Evolutionary conservation across 2,797 vertebrate genomes (phyloP), one percentile per base, ranked within the genome.

Genomic region (Etheostoma perlongum): DNA sequence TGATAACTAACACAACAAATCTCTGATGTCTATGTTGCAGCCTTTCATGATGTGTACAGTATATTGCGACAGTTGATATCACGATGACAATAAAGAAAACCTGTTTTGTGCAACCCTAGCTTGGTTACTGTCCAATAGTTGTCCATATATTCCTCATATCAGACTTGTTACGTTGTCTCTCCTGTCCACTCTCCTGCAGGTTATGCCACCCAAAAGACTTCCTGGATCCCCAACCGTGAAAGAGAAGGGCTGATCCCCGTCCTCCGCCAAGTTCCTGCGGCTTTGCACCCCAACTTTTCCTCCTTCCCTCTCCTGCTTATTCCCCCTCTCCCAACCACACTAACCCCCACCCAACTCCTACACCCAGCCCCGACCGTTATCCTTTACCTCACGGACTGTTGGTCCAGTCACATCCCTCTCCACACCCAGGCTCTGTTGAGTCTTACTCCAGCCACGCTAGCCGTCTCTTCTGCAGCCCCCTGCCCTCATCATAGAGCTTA

Each of bases 181-280:
- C 4, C 19, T 73, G 6, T 78, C 42, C 23, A 2, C 72, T 66
- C n/a, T 66, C 40, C 44, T 81, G 27, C 82, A 96, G 95, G 95
- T 96, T 93, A 96, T 96, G 95, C 92, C 94, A 93, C 86, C 91
- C 88, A 90, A 87, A 93, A 91, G 94, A 86, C 88, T 93, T 93
- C 93, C 92, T 93, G 93, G 90, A 89, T 92, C 93, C 70, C 93
- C 94, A 81, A 85, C 91, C 16, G 92, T 95, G 87, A 96, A 95
- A 95, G 95, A 96, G 90, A 96, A 96, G 91, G 95, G 95, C 92
- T 96, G 94, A 96, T 92, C 89, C 77, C 84, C 25, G 30, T 85
- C 81, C 79, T 79, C 80, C 84, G 72, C 64, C 63, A 60, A 71
- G 74, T 85, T 89, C 85, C 88, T 68, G 61, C 84, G 75, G 84